Percentiles rank a stretch among this genome's conserved stretches.
Conservation (phyloP, 2,888 invertebrate species). For the Alcis repandata region DNA sequence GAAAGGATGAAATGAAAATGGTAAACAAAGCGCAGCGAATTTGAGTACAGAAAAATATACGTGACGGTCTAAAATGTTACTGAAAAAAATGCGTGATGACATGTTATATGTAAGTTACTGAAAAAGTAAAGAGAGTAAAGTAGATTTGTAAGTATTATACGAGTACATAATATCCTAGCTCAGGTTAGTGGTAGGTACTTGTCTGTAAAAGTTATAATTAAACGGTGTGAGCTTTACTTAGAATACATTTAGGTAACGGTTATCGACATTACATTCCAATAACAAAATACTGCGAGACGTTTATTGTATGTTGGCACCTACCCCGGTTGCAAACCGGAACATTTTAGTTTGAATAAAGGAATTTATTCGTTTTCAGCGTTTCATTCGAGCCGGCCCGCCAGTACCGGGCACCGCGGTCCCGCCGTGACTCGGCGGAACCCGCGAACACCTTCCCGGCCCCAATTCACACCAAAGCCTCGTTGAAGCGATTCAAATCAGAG, state of each 20-base stretch:
- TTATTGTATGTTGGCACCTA: not conserved
- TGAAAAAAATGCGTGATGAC: no score
- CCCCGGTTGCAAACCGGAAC: not conserved
- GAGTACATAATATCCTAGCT: no score
- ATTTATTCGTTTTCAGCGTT: conserved; percentile 30
- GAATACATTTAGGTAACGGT: no score
- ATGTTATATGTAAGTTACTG: no score
- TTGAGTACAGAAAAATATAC: not conserved
- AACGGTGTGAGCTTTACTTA: no score
- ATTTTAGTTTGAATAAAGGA: conserved; percentile 3
- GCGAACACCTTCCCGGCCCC: conserved; percentile 73
- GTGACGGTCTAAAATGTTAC: not conserved
- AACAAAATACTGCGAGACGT: not conserved
- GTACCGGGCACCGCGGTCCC: conserved; percentile 9
- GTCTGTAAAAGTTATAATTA: no score
- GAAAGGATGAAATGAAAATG: conserved; percentile 1
- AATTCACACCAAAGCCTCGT: conserved; percentile 79
- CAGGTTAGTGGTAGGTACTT: no score
- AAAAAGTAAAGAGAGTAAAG: no score
- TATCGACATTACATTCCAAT: not conserved
- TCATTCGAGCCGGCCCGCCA: conserved; percentile 33
- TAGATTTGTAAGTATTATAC: no score
- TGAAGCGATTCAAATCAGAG: conserved; percentile 85
- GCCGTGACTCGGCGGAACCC: conserved; percentile 69
- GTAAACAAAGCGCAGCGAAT: not conserved